A percentile compares a stretch with the other conserved stretches of the same genome.
Evolutionary conservation across 2,888 invertebrate genomes (phyloP).

Genomic region (Alsophila aescularia): DNA sequence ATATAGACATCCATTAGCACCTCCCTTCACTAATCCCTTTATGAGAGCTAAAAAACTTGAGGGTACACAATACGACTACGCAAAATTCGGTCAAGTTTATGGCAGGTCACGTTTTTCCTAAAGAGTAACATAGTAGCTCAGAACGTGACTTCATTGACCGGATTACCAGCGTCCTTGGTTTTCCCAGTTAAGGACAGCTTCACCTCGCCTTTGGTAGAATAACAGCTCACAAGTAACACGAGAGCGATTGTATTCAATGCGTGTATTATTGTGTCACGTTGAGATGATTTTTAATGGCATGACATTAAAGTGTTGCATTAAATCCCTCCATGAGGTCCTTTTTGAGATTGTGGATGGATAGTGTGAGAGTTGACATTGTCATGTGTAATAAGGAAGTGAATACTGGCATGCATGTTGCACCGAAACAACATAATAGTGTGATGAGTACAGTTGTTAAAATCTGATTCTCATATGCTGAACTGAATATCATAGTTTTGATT

Average conservation of each 20-base stretch:
- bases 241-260: conserved; percentile 61
- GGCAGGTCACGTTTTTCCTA: conserved; percentile 45
- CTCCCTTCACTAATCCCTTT: conserved; percentile 79
- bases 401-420: no score
- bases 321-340: no score
- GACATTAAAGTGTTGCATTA: no score
- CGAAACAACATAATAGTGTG: no score
- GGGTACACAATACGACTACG: conserved; percentile 56
- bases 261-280: conserved; percentile 41
- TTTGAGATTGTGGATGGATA: no score
- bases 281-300: background rate
- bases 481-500: background rate
- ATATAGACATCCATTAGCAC: conserved; percentile 80
- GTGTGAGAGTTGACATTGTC: no score
- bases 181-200: conserved; percentile 51
- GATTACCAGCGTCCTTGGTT: conserved; percentile 66
- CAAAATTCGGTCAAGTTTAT: conserved; percentile 51
- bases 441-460: background rate
- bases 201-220: conserved; percentile 59
- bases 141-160: conserved; percentile 63
- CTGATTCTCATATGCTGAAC: background rate
- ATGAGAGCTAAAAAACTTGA: conserved; percentile 60
- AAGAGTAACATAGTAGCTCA: conserved; percentile 44
- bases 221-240: conserved; percentile 60
- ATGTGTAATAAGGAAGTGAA: no score